Base-by-base conservation (phyloP, 2,888 invertebrate species). In the Cylindroiulus punctatus region DNA sequence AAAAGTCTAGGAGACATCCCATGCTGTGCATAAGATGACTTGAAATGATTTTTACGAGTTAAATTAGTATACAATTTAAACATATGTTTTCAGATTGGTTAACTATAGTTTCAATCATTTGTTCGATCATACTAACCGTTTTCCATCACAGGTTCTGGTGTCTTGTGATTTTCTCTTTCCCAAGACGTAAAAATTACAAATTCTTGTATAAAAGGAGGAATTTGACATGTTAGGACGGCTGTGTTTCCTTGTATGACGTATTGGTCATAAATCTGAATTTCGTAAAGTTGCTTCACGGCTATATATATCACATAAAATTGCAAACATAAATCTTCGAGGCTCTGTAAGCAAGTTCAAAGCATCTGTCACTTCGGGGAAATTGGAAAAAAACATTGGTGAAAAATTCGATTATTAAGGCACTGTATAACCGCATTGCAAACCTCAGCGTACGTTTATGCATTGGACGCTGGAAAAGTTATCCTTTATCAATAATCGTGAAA, bases 241-340 rank as follows among this genome's bases (percentile, higher is more conserved):
- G 86, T 86, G 86, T 86, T 86, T 42, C 86, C 86, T 76, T 85
- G 40, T 40, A 86, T 86, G 52, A 86, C 86, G 84, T 86, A 86
- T 65, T 86, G 86, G 57, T 86, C 86, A 65, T 86, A 86, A 65
- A 86, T 85, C 85, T 86, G 86, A 85, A 86, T 85, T 85, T 86
- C 86, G 47, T 86, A 86, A 86, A 85, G 85, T 84, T 86, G 86
- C 81, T 86, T 86, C 76, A 86, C 86, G 30, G 85, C 86, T 86
- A 86, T 52, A 84, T 40, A 76, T 22, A 76, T 76, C 76, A 76
- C 76, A 76, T 76, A 76, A 76, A 76, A 76, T 76, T 76, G 76
- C 76, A 76, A 76, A 76, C 14, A 76, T 76, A 76, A 76, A 76
- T 76, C 76, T 76, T 76, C 30, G 30, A 12, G 1, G 76, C 14